A percentile compares a stretch with the other conserved stretches of the same genome.
Evolutionary conservation across 2,888 invertebrate species (phyloP).

Genomic region (Trisateles emortualis): DNA sequence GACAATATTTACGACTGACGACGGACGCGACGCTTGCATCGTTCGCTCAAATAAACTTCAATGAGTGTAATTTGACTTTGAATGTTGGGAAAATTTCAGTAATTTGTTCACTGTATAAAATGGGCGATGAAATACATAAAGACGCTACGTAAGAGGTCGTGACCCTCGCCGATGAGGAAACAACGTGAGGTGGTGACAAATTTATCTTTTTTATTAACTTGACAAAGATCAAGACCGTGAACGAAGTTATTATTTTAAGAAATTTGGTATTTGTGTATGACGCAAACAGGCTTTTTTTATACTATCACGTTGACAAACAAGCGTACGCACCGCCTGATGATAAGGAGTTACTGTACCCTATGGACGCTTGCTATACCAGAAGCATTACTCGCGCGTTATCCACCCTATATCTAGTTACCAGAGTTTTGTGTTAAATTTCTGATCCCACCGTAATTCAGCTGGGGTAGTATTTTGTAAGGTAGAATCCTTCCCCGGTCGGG

Average conservation of each 20-base stretch:
- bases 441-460: too few species aligned
- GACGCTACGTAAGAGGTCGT: constrained; percentile 42
- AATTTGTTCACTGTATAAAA: constrained; percentile 40
- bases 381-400: too few species aligned
- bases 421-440: too few species aligned
- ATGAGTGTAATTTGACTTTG: constrained; percentile 45
- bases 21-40: constrained; percentile 30
- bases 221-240: constrained; percentile 42
- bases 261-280: constrained; percentile 29
- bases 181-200: constrained; percentile 36
- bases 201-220: constrained; percentile 35
- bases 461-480: too few species aligned
- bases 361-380: too few species aligned
- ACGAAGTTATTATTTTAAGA: constrained; percentile 37
- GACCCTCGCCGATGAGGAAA: constrained; percentile 47
- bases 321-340: too few species aligned
- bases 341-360: too few species aligned
- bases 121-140: constrained; percentile 40
- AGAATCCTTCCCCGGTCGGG: too few species aligned
- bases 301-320: too few species aligned
- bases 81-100: constrained; percentile 34
- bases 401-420: too few species aligned
- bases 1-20: constrained; percentile 51
- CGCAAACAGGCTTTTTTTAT: too few species aligned
- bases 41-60: constrained; percentile 45